phyloP scores from a whole-genome alignment of 2,797 vertebrate genomes.

The Chelon auratus region DNA sequence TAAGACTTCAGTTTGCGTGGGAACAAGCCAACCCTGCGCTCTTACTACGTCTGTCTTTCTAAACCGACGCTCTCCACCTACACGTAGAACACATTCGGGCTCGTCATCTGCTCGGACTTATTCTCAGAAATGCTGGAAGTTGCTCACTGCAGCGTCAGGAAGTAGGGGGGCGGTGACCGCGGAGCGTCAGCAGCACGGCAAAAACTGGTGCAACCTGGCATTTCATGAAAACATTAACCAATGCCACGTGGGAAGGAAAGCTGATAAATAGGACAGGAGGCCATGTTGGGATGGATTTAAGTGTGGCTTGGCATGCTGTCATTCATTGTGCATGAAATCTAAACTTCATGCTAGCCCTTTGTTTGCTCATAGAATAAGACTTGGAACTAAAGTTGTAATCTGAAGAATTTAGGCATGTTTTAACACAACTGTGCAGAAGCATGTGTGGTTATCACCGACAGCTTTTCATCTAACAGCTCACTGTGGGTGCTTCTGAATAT shows the following conservation, averaged over 20 bases:
- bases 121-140: constrained; percentile 40
- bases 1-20: constrained; percentile 35
- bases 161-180: constrained; percentile 29
- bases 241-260: background rate
- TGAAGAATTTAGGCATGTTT: background rate
- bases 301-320: background rate
- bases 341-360: background rate
- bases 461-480: background rate
- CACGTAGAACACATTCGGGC: constrained; percentile 35
- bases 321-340: constrained; percentile 9
- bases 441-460: background rate
- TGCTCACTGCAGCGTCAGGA: constrained; percentile 42
- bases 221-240: constrained; percentile 10
- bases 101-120: constrained; percentile 26
- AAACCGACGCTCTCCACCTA: constrained; percentile 42
- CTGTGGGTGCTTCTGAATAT: background rate
- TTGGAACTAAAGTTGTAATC: background rate
- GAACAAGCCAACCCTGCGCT: constrained; percentile 40
- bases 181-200: constrained; percentile 26
- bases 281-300: background rate
- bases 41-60: constrained; percentile 38
- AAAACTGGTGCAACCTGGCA: constrained; percentile 33
- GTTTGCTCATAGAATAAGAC: background rate
- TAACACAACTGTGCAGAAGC: background rate
- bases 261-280: background rate